Base-by-base conservation (phyloP, 2,888 invertebrate species). In the Tethea ocularis region DNA sequence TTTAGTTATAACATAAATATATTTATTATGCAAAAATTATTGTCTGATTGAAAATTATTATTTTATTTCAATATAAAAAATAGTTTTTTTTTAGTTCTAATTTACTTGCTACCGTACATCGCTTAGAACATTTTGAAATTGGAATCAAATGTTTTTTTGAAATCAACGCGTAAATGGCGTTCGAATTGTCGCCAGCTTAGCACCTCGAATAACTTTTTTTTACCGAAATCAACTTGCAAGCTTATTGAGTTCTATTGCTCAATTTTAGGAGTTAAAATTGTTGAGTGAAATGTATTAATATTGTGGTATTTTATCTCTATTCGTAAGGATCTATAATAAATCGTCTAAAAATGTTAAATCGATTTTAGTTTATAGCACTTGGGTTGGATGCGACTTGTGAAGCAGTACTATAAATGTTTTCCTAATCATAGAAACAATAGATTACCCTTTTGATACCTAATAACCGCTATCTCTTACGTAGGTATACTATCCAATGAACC, bases 61-160 rank as follows among this genome's bases (percentile, higher is more conserved):
- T 36, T 36, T 36, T 2, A n/a, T 11, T 38, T 38, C 2, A n/a
- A n/a, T 7, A 11, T 8, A 10, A 36, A 41, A 7, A 17, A 4
- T n/a, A 17, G 41, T 41, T 17, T 41, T 17, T 6, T 8, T 0
- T n/a, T 17, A 38, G 8, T 33, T 33, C 33, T 33, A 33, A 83
- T 67, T 89, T 85, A 77, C 86, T 54, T 17, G 20, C 58, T 36
- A 54, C 84, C 75, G 68, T 82, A 78, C 83, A 64, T 38, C 46
- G 2, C 63, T 62, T 61, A 60, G 58, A 68, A 66, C 72, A 75
- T 79, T 87, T 86, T 88, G 91, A 86, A 91, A 92, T 89, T 71
- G 71, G 90, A 92, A 83, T 83, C 89, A 82, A 84, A 87, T 89
- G 90, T 91, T 91, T 91, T 91, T 91, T 88, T 86, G 82, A 90